Conservation (phyloP, 2,113 vertebrate genomes). For the Lutjanus erythropterus region DNA sequence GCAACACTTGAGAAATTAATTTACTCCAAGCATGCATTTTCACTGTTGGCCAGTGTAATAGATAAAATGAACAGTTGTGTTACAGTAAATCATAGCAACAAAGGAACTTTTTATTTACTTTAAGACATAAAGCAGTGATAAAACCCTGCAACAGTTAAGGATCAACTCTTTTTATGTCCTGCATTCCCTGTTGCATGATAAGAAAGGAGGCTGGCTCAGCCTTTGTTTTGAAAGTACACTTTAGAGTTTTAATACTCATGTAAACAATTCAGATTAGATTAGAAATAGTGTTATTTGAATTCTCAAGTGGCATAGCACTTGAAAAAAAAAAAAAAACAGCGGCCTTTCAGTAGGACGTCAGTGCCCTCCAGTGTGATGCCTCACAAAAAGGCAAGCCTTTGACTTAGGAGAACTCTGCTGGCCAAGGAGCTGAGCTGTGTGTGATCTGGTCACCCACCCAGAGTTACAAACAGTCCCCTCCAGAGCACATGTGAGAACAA, state of each 20-base stretch:
- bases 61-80: background rate
- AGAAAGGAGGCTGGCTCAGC: background rate
- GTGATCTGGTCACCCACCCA: constrained; percentile 78
- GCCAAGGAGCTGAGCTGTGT: constrained; percentile 65
- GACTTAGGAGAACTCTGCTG: constrained; percentile 42
- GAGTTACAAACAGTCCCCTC: constrained; percentile 74
- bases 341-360: constrained; percentile 22
- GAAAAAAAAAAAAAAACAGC: background rate
- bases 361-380: constrained; percentile 51
- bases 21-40: background rate
- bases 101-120: background rate
- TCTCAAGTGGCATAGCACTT: constrained; percentile 20
- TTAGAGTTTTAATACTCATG: constrained; percentile 19
- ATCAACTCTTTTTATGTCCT: background rate
- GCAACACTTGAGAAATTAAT: background rate
- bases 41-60: background rate
- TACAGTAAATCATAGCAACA: background rate
- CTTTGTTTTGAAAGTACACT: constrained; percentile 1
- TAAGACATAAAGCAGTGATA: background rate
- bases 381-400: constrained; percentile 55
- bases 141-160: background rate
- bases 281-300: constrained; percentile 25
- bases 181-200: background rate
- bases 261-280: constrained; percentile 4
- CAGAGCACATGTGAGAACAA: constrained; percentile 77